Base-by-base conservation (phyloP, 2,888 invertebrate species). In the Xanthorhoe designata region DNA sequence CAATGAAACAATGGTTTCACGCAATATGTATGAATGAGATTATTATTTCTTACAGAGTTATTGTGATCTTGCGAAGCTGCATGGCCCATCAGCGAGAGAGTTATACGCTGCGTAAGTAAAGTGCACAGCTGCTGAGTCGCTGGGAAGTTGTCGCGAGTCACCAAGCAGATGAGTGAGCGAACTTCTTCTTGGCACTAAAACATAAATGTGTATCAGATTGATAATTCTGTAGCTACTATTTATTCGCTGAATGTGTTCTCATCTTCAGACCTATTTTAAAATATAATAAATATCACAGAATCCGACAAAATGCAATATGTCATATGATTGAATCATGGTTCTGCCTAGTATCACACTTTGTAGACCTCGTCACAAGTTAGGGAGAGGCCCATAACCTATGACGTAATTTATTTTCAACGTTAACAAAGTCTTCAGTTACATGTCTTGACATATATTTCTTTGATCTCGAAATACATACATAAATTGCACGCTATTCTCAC, bases 71-170 rank as follows among this genome's bases (percentile, higher is more conserved):
- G 94, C 5, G 94, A 93, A 0, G 97, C 97, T 15, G 97, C 95
- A 68, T 96, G 96, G 1, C 97, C 97, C 85, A 95, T 94, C 0
- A 97, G 88, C 1, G 97, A 96, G 68, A 97, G 94, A n/a, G 97
- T 97, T 57, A 99, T 97, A 24, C 98, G 95, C 71, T 96, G 96
- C 78, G 97, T 96, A 2, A 99, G 94, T 61, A 98, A 86, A 42
- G 95, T 94, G 85, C 98, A 98, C 18, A 98, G 95, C 75, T 97
- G 96, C 77, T 96, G 96, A 0, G 98, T 98, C 0, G 97, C 97
- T 7, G 95, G 94, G 13, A 96, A 92, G 86, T 98, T 98, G 88
- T 98, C 98, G 68, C 97, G 96, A 0, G 98, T 98, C 57, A 99
- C 95, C 35, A 98, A 94, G 79, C 98, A 98, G 50, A 99, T 94